Evolutionary conservation across 2,888 invertebrate species (phyloP).

Genomic region (Xestia rhomboidea): DNA sequence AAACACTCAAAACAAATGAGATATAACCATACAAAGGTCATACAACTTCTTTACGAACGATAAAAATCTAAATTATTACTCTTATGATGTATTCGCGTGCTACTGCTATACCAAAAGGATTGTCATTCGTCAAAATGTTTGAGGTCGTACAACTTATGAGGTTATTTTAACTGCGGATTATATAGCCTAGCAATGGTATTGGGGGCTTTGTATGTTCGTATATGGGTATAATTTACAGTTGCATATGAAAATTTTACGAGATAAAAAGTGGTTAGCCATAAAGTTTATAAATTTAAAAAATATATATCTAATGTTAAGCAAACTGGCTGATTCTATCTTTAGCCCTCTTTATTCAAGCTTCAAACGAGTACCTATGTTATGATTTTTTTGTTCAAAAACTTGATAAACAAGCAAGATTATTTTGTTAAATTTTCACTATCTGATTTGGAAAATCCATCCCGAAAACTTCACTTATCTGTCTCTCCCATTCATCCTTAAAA

Average conservation of each 20-base stretch:
- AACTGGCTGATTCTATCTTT: not conserved
- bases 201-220: not conserved
- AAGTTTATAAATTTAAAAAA: too few relatives aligned
- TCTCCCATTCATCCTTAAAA: too few relatives aligned
- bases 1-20: slow-evolving; percentile 1
- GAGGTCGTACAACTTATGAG: slow-evolving; percentile 21
- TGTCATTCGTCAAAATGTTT: slow-evolving; percentile 22
- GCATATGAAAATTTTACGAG: not conserved
- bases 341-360: not conserved
- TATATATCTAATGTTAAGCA: too few relatives aligned
- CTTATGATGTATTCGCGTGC: slow-evolving; percentile 45
- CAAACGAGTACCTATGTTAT: too few relatives aligned
- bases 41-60: slow-evolving; percentile 12
- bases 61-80: slow-evolving; percentile 34
- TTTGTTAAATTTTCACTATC: too few relatives aligned
- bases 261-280: not conserved
- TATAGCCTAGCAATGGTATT: not conserved
- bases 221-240: not conserved
- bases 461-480: too few relatives aligned
- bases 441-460: too few relatives aligned
- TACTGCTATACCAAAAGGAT: slow-evolving; percentile 1
- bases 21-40: slow-evolving; percentile 1
- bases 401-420: too few relatives aligned
- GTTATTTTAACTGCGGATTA: not conserved
- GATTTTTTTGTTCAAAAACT: too few relatives aligned